Percentiles rank a stretch among this genome's conserved stretches.
These are phyloP conservation scores for Nanorana parkeri DNA, from an alignment of 2,113 vertebrate species.

Conservation along the genomic window DNA sequence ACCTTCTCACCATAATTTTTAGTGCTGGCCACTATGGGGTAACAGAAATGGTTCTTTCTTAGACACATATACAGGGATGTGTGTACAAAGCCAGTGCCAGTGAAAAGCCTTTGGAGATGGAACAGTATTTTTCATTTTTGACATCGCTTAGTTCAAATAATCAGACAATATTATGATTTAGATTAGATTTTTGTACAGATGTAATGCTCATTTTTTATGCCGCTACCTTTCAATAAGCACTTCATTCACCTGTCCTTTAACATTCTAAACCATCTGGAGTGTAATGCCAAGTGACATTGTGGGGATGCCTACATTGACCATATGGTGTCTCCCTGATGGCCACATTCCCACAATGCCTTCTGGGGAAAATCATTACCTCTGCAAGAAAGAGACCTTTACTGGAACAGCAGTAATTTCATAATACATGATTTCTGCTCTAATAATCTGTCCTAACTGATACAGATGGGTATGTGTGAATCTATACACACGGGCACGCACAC, in stretches of 20 bases:
- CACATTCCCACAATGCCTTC: neutral
- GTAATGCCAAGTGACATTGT: conserved; percentile 22
- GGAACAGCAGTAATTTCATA: neutral
- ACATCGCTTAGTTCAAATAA: too few species aligned
- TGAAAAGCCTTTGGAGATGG: too few species aligned
- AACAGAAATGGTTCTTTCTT: too few species aligned
- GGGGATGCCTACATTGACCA: conserved; percentile 24
- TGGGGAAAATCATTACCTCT: conserved; percentile 28
- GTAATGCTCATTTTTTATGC: too few species aligned
- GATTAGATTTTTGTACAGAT: too few species aligned
- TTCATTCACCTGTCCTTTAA: conserved; percentile 20
- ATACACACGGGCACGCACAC: neutral
- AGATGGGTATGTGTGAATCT: neutral
- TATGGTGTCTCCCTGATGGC: conserved; percentile 31
- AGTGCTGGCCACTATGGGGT: too few species aligned
- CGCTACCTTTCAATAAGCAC: too few species aligned
- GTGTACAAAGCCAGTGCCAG: too few species aligned
- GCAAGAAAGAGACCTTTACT: conserved; percentile 19
- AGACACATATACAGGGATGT: too few species aligned
- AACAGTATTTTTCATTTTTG: too few species aligned
- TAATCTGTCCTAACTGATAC: conserved; percentile 13
- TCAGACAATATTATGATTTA: too few species aligned
- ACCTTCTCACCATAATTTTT: too few species aligned
- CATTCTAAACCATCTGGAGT: conserved; percentile 14
- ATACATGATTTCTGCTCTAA: conserved; percentile 33